Conservation (phyloP, 2,888 invertebrate genomes). For the Acleris literana region DNA sequence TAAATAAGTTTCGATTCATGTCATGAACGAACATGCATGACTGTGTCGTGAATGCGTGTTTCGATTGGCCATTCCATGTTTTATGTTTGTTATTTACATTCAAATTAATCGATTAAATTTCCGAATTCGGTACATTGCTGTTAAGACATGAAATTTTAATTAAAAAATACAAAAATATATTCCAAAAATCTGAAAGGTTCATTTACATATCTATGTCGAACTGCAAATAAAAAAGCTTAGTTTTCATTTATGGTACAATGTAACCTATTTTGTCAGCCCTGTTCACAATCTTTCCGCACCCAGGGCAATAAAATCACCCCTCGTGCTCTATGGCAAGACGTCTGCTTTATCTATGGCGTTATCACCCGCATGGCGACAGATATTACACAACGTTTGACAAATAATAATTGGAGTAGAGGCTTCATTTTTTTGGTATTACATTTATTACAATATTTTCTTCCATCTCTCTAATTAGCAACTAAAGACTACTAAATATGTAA, state of each 20-base stretch:
- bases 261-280: constrained; percentile 49
- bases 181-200: too few relatives aligned
- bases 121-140: too few relatives aligned
- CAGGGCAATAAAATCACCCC: constrained; percentile 61
- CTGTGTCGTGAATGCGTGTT: constrained; percentile 1
- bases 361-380: constrained; percentile 42
- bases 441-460: too few relatives aligned
- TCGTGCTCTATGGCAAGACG: constrained; percentile 43
- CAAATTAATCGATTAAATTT: background rate
- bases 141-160: too few relatives aligned
- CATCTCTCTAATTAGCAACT: too few relatives aligned
- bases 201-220: too few relatives aligned
- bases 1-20: constrained; percentile 14
- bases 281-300: constrained; percentile 60
- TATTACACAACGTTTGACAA: constrained; percentile 5
- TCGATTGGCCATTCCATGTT: background rate
- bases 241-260: background rate
- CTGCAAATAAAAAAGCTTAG: too few relatives aligned
- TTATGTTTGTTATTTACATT: background rate
- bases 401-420: background rate
- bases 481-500: too few relatives aligned
- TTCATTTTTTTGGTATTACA: too few relatives aligned
- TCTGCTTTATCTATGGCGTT: constrained; percentile 44
- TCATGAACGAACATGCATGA: constrained; percentile 13
- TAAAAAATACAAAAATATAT: too few relatives aligned